phyloP scores from a whole-genome alignment of 2,888 invertebrate genomes.

The Scaptomyza reducta region DNA sequence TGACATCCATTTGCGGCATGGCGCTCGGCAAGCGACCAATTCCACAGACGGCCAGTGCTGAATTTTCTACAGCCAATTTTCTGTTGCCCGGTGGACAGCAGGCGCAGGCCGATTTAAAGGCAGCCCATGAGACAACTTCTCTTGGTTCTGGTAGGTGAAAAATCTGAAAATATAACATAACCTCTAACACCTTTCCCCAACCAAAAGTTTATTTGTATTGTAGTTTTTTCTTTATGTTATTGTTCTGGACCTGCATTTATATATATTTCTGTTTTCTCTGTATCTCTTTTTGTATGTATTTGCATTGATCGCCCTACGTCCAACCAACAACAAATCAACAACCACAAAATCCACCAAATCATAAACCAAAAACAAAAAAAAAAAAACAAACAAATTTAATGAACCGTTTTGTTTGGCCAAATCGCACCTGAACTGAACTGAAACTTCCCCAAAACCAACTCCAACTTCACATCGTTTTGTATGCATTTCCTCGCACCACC shows the following conservation, averaged over 20 bases:
- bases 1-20: slow-evolving; percentile 99
- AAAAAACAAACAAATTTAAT: slow-evolving; percentile 40
- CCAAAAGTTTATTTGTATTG: slow-evolving; percentile 21
- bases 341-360: slow-evolving; percentile 62
- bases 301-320: slow-evolving; percentile 77
- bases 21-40: slow-evolving; percentile 95
- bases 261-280: slow-evolving; percentile 63
- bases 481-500: slow-evolving; percentile 48
- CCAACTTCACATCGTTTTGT: slow-evolving; percentile 39
- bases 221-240: slow-evolving; percentile 22
- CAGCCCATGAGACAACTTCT: slow-evolving; percentile 66
- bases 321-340: slow-evolving; percentile 71
- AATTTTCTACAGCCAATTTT: slow-evolving; percentile 95
- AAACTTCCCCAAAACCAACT: slow-evolving; percentile 5
- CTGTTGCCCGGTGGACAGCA: slow-evolving; percentile 91
- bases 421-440: slow-evolving; percentile 55
- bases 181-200: not conserved
- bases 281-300: slow-evolving; percentile 77
- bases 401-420: slow-evolving; percentile 68
- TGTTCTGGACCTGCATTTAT: slow-evolving; percentile 51
- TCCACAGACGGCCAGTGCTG: slow-evolving; percentile 88
- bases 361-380: slow-evolving; percentile 25
- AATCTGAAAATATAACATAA: slow-evolving; percentile 6
- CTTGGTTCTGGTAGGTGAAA: slow-evolving; percentile 65
- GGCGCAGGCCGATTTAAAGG: slow-evolving; percentile 82